Base-by-base conservation (phyloP, 2,888 invertebrate species). In the Allygus modestus region DNA sequence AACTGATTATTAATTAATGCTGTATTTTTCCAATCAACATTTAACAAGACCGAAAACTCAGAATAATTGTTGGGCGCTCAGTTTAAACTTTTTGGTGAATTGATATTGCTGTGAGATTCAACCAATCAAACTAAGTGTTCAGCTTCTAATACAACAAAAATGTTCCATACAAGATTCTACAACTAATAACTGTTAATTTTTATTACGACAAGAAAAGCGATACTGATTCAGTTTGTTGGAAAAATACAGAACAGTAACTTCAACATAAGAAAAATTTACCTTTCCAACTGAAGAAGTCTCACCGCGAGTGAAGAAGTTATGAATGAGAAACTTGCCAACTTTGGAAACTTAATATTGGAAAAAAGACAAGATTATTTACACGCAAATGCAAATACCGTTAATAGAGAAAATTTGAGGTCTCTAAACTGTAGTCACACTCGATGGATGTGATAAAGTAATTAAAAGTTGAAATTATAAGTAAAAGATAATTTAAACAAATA, bases 11-110 rank as follows among this genome's bases (percentile, higher is more conserved):
- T 71, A n/a, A 46, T 77, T 46, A 26, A 46, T 26, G 46, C 79
- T 79, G 79, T 79, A 79, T 79, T 79, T 79, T 79, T 79, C 79
- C 79, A 79, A 79, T 51, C 77, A 73, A 37, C 1, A 41, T 9
- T 43, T 20, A 41, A 73, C 23, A 20, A 73, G 17, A 43, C 5
- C 15, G 46, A 77, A 77, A 46, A 46, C 26, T 17, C 4, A 23
- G 31, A 31, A 31, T 41, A 20, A 43, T 73, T 33, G 23, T 73
- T 20, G 41, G 43, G 41, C 5, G 15, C 26, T 65, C 9, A 0
- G 1, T 31, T 23, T 31, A 28, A 65, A 73, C 73, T 41, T 37
- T 73, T 73, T 73, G 73, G 73, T 73, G 73, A 73, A 73, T 23
- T 41, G 73, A 73, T 69, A 73, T 73, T 23, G 5, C 73, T 73